These are phyloP conservation scores for Grallaria varia DNA, from an alignment of 2,113 vertebrate genomes.

Conservation along the genomic window DNA sequence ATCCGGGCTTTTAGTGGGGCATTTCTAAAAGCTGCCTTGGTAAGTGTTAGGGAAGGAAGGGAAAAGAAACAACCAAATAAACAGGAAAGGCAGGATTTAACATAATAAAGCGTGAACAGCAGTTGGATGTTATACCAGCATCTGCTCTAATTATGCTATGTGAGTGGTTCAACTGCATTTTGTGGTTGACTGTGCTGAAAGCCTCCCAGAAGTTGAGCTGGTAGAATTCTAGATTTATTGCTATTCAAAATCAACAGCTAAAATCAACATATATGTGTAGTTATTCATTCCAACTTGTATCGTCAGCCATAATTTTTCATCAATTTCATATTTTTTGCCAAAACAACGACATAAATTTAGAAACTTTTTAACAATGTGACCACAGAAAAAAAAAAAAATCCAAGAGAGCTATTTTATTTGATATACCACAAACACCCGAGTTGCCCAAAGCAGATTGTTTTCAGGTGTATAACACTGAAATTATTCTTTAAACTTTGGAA, in stretches of 20 bases:
- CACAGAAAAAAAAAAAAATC: background rate
- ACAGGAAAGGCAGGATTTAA: constrained; percentile 29
- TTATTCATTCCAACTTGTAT: constrained; percentile 12
- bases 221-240: constrained; percentile 55
- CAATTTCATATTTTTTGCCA: constrained; percentile 19
- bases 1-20: background rate
- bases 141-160: constrained; percentile 48
- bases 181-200: constrained; percentile 59
- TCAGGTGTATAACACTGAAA: background rate
- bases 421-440: background rate
- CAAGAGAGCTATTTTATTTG: background rate
- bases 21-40: background rate
- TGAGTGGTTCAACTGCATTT: constrained; percentile 39
- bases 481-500: background rate
- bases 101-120: constrained; percentile 24
- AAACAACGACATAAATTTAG: constrained; percentile 22
- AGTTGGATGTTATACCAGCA: constrained; percentile 41
- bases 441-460: constrained; percentile 1
- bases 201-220: constrained; percentile 34
- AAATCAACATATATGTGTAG: constrained; percentile 47
- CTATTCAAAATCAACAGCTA: constrained; percentile 21
- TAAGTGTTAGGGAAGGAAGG: background rate
- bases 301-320: constrained; percentile 49
- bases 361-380: constrained; percentile 28
- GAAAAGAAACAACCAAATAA: background rate